Evolutionary conservation across 2,113 vertebrate species (phyloP), one percentile per base, ranked within the genome.

Genomic region (Paratilapia polleni): DNA sequence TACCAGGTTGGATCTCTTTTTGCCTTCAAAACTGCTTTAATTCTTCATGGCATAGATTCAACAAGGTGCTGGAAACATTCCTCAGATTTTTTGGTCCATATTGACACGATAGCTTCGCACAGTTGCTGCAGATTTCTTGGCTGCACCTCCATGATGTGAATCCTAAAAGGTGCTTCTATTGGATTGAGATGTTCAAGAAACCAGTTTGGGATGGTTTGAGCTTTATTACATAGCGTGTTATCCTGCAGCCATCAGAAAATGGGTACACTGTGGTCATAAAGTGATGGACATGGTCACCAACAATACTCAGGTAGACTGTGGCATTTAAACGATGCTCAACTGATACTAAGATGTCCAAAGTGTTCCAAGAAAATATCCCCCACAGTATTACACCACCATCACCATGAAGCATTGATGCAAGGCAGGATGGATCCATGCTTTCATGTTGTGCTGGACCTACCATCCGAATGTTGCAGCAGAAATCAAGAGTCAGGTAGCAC

Each of bases 321-420:
- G 43, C 28, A 24, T 28, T 70, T 28, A 28, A 70, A 70, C 49
- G 9, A 49, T 28, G 64, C 24, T 70, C 41, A 70, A 41, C 3
- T 70, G 64, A 11, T 28, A 20, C 22, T 70, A 26, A 41, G 62
- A 34, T 43, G 36, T 7, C 36, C n/a, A 43, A 66, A 24, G 7
- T 66, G 41, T 66, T 13, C 13, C 41, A 66, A 43, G 36, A 66
- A 66, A 66, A n/a, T n/a, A n/a, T n/a, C n/a, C n/a, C n/a, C n/a
- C n/a, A n/a, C n/a, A n/a, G n/a, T n/a, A n/a, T n/a, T n/a, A n/a
- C n/a, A n/a, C n/a, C n/a, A n/a, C n/a, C n/a, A n/a, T n/a, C n/a
- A n/a, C n/a, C n/a, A n/a, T n/a, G n/a, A 66, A 66, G n/a, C 41
- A 2, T 36, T 17, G 36, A 66, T 43, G 24, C 4, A 66, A n/a